Evolutionary conservation across 2,888 invertebrate genomes (phyloP).

Genomic region (Hoplodrina blanda): DNA sequence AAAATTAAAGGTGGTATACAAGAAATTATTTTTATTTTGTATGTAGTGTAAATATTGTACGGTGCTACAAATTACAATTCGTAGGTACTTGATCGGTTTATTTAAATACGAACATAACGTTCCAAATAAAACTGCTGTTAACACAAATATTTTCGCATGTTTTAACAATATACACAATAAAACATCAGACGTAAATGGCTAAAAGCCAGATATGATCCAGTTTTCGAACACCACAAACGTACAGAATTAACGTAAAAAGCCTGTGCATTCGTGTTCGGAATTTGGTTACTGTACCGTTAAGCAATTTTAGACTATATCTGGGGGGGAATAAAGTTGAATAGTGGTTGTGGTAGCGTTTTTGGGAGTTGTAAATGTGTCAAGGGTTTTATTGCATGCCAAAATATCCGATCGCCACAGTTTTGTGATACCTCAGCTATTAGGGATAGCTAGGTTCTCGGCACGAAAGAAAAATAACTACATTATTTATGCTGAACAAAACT

Average conservation of each 20-base stretch:
- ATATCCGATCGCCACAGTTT: slow-evolving; percentile 41
- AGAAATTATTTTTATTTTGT: too few species aligned
- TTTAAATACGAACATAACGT: not conserved
- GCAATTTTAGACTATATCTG: slow-evolving; percentile 23
- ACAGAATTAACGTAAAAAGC: slow-evolving; percentile 54
- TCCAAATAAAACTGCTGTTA: slow-evolving; percentile 7
- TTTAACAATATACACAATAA: slow-evolving; percentile 34
- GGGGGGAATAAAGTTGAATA: slow-evolving; percentile 3
- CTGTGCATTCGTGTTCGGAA: slow-evolving; percentile 43
- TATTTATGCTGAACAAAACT: not conserved
- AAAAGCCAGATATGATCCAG: slow-evolving; percentile 51
- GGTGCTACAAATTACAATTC: too few species aligned
- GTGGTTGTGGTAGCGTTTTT: not conserved
- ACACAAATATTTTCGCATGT: slow-evolving; percentile 21
- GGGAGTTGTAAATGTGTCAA: slow-evolving; percentile 49
- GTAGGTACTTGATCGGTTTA: too few species aligned
- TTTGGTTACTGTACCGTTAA: slow-evolving; percentile 20
- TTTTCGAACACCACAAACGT: slow-evolving; percentile 48
- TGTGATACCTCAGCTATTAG: slow-evolving; percentile 33
- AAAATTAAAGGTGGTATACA: too few species aligned
- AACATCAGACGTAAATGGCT: slow-evolving; percentile 29
- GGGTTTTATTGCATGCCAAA: slow-evolving; percentile 54
- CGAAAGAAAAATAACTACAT: not conserved
- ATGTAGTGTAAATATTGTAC: too few species aligned
- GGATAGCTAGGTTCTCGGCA: slow-evolving; percentile 8